Base-by-base conservation (phyloP, 2,797 vertebrate genomes). In the Sebastes kiyomatsui region DNA sequence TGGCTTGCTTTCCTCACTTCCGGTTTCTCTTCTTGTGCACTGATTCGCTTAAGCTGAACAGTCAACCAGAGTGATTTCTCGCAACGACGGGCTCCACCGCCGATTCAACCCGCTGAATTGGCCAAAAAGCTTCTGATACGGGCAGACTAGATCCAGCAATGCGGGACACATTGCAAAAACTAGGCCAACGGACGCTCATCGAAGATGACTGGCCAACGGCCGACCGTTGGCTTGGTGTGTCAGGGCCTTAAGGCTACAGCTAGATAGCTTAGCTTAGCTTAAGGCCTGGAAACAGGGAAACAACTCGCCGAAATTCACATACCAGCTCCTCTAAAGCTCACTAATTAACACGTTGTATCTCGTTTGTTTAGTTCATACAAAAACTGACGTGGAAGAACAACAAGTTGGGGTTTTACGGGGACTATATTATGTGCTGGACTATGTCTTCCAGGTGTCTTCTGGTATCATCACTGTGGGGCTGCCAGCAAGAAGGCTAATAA, bases 61-160 rank as follows among this genome's bases (percentile, higher is more conserved):
- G 38, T 42, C 38, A 18, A 42, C 38, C 38, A 42, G 38, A 42
- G 38, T 42, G 38, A 42, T 0, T 42, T 42, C 38, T 42, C 38
- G 1, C 38, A 42, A 18, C 14, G 38, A 42, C 14, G 38, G 38
- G 38, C 38, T 42, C 38, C 38, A 16, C 38, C 38, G 38, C 14
- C 38, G 14, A 16, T 16, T 0, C 38, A 42, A 42, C 38, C 14
- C 0, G 38, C 14, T 42, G 38, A 42, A 42, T 42, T 16, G 14
- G 38, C 14, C 38, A 3, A 42, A 42, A 3, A 42, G 38, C 38
- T 0, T 16, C 38, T 0, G 38, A 42, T 16, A 42, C 0, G 6
- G 38, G 14, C 38, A 42, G 38, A 42, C 0, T 42, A 42, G 38
- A 42, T 42, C 38, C 14, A 42, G 14, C 38, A 42, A 18, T 18